Evolutionary conservation across 2,888 invertebrate species (phyloP), one percentile per base, ranked within the genome.

Genomic region (Scelioninae gen. 1): DNA sequence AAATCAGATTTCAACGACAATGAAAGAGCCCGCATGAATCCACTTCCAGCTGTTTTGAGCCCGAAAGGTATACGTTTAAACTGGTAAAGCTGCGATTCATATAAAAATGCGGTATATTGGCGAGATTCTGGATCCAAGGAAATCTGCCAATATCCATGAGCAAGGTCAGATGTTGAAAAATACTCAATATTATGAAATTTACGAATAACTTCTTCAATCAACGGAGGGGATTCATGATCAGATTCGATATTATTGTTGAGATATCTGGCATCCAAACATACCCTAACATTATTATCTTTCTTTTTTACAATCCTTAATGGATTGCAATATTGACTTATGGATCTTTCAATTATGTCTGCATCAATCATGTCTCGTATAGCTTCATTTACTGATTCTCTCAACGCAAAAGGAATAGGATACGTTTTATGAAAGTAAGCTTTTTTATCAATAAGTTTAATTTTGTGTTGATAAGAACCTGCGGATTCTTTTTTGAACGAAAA

Each of bases 201-300:
- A 31, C 79, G 72, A 11, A 85, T 43, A 0, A 87, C 40, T 34
- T 87, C 86, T 3, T 74, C 68, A 8, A 84, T 83, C 4, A 84
- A 31, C 0, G 85, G 85, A 8, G 84, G 83, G 34, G 83, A 68
- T 53, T 89, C 89, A 16, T 86, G 80, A 74, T 90, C 89, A 0
- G 85, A 72, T 34, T 87, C 82, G 65, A 91, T 89, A 16, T 75
- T 45, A 8, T 71, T 79, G 79, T 90, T 90, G 8, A 90, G 56
- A 69, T 77, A 83, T 9, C 90, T 65, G 1, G 90, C 90, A 81
- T 91, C 89, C 40, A 90, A 77, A 80, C 90, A 88, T 11, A 90
- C 76, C n/a, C 90, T 60, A 0, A 90, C 83, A 11, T 85, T 71
- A 5, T 87, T 87, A 66, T 90, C 88, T 45, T 89, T 89, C 56